Evolutionary conservation across 2,888 invertebrate genomes (phyloP).

Genomic region (Xanthia togata): DNA sequence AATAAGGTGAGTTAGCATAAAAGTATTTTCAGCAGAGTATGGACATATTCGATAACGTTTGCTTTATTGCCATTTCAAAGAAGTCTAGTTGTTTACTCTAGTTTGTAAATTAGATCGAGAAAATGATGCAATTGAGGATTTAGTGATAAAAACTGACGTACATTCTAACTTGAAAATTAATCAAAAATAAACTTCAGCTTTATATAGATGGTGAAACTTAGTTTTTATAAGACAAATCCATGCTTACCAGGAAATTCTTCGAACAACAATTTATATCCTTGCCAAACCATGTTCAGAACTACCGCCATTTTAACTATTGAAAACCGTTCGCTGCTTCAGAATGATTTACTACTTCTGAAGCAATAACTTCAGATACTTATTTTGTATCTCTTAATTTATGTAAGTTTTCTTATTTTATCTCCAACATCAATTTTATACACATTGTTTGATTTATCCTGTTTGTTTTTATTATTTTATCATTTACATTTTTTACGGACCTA

Average conservation of each 20-base stretch:
- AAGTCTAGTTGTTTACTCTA: no score
- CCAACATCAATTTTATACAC: slow-evolving; percentile 2
- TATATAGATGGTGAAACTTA: neutral
- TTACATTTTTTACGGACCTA: slow-evolving; percentile 19
- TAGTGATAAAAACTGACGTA: neutral
- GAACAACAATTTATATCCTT: slow-evolving; percentile 78
- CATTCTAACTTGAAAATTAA: neutral
- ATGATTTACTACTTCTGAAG: slow-evolving; percentile 6
- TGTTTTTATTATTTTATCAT: neutral
- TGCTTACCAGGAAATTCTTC: slow-evolving; percentile 83
- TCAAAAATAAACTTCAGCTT: neutral
- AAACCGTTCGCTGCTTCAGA: neutral
- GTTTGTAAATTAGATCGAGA: neutral
- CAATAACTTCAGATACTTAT: neutral
- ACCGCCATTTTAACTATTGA: slow-evolving; percentile 77
- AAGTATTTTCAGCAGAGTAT: neutral
- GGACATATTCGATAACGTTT: no score
- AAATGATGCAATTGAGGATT: slow-evolving; percentile 12
- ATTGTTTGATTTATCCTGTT: slow-evolving; percentile 10
- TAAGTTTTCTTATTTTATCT: neutral
- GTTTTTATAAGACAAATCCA: neutral
- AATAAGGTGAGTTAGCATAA: neutral
- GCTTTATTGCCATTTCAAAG: neutral
- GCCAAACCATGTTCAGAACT: slow-evolving; percentile 76
- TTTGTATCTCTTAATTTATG: neutral